Conservation (phyloP, 2,888 invertebrate species). For the Acrobasis repandana region DNA sequence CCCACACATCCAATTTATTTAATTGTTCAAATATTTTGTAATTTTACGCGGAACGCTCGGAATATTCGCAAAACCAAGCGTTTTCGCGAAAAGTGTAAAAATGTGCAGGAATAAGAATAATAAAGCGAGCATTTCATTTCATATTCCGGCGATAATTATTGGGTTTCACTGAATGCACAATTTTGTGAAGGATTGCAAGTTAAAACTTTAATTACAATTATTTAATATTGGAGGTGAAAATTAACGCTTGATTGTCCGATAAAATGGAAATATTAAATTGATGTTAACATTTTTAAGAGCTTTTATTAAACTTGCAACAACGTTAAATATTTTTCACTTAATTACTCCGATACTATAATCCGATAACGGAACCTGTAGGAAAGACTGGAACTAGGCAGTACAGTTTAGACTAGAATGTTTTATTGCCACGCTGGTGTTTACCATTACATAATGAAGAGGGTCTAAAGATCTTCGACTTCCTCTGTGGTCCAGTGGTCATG, state of each 20-base stretch:
- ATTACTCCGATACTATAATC: too few relatives aligned
- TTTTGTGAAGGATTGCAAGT: background rate
- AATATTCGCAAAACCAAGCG: background rate
- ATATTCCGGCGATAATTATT: constrained; percentile 1
- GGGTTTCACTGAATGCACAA: background rate
- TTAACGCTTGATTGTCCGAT: background rate
- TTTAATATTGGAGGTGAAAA: background rate
- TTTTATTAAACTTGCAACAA: too few relatives aligned
- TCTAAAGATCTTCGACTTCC: too few relatives aligned
- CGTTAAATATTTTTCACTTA: too few relatives aligned
- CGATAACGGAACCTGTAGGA: too few relatives aligned
- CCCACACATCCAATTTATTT: background rate
- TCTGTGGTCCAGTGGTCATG: too few relatives aligned
- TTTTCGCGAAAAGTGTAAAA: constrained; percentile 1
- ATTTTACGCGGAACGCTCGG: background rate
- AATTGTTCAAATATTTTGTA: constrained; percentile 8
- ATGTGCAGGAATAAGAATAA: background rate
- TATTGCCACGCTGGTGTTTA: too few relatives aligned
- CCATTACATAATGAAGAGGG: too few relatives aligned
- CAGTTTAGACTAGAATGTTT: too few relatives aligned
- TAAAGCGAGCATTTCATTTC: background rate
- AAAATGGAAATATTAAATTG: too few relatives aligned
- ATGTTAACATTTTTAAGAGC: too few relatives aligned
- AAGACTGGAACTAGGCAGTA: too few relatives aligned
- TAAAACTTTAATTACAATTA: background rate